These are phyloP conservation scores for Natrix natrix DNA, from an alignment of 2,797 vertebrate genomes.

Conservation along the genomic window DNA sequence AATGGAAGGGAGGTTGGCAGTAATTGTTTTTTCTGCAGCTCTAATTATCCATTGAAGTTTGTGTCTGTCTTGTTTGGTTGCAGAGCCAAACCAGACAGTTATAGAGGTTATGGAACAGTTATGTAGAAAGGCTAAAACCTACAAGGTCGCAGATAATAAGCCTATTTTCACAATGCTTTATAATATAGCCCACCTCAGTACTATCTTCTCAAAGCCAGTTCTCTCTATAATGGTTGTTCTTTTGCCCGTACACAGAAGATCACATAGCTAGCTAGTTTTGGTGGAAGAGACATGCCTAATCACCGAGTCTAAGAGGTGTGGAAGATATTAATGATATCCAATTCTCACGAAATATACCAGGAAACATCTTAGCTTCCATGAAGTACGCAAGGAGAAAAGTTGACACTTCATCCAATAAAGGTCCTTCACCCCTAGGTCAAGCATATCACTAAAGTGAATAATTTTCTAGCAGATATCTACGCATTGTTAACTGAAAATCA, in stretches of 20 bases:
- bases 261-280: background rate
- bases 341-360: background rate
- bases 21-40: too few relatives aligned
- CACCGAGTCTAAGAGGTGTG: background rate
- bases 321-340: background rate
- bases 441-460: background rate
- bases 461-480: background rate
- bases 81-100: too few relatives aligned
- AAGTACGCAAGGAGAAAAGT: background rate
- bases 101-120: too few relatives aligned
- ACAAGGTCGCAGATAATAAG: background rate
- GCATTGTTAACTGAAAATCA: background rate
- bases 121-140: background rate
- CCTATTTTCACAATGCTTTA: background rate
- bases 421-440: background rate
- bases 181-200: background rate
- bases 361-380: background rate
- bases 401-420: background rate
- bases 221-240: background rate
- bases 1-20: too few relatives aligned
- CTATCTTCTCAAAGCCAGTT: background rate
- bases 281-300: background rate
- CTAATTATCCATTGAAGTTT: too few relatives aligned
- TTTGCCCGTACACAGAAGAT: background rate
- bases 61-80: too few relatives aligned